Evolutionary conservation across 30 jellyfish, hydroid and myxozoan genomes (phyloP), one percentile per base, ranked within the genome.

Genomic region (Rhopilema esculentum): DNA sequence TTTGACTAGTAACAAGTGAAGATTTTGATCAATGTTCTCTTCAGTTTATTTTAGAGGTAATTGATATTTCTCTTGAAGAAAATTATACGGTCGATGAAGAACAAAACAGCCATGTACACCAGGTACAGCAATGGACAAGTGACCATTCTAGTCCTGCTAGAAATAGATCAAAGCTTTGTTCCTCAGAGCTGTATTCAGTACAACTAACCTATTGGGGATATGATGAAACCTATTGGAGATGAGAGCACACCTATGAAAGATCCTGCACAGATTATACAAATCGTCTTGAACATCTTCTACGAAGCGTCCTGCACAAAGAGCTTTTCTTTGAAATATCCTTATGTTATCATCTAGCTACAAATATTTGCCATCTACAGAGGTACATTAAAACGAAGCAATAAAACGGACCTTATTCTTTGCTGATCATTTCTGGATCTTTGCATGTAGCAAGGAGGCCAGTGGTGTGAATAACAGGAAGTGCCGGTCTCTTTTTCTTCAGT

Each of bases 401-500:
- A 40, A 40, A 40, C 57, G 12, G 6, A 6, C 57, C 57, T 40
- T 12, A 40, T 40, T 40, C 57, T 40, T 40, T 40, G 12, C 9
- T 40, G 57, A 40, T 40, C 25, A 23, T 1, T 15, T 66, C 90
- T 19, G 72, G 31, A 65, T 66, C 30, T 67, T 80, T 80, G 49
- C 65, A 80, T 0, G 90, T 80, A n/a, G 90, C 82, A 26, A 80
- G 73, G 24, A 85, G 49, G 65, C 88, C 86, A 29, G 83, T 73
- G 19, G 94, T 85, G 24, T 85, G 88, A 24, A 85, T 74, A 24
- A 73, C 61, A 27, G 94, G 94, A 78, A 85, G 61, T 7, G 88
- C 94, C 1, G 94, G 94, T 17, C 94, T 69, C 62, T 85, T 85
- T 32, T 73, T 85, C 88, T 78, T 85, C 72, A 49, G 25, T 25